A percentile compares a stretch with the other conserved stretches of the same genome.
Evolutionary conservation across 1,140 invertebrate genomes (phyloP).

Genomic region (Coboldia fuscipes): DNA sequence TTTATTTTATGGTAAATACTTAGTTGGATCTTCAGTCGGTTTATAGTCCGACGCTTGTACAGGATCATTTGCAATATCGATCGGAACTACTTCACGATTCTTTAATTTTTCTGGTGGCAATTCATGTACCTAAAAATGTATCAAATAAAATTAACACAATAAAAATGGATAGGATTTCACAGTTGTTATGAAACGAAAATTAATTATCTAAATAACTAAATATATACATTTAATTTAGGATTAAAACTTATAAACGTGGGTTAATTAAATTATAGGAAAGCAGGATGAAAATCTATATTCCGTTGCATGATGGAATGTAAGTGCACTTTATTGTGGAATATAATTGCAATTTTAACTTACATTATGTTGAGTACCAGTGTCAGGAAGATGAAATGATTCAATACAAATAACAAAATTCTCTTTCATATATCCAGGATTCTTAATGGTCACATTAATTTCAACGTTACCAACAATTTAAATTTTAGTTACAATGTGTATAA

Average conservation of each 20-base stretch:
- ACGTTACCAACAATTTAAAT: neutral
- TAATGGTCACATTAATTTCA: constrained; percentile 8
- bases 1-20: constrained; percentile 11
- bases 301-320: too few species aligned
- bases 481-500: neutral
- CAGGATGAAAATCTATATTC: too few species aligned
- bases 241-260: too few species aligned
- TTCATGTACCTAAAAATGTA: constrained; percentile 62
- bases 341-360: too few species aligned
- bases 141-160: neutral
- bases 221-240: too few species aligned
- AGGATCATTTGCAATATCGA: constrained; percentile 91
- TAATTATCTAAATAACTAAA: too few species aligned
- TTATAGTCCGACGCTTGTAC: constrained; percentile 68
- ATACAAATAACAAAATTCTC: constrained; percentile 92
- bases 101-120: constrained; percentile 72
- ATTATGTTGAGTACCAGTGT: constrained; percentile 60
- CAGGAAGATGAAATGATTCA: constrained; percentile 86
- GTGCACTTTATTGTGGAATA: too few species aligned
- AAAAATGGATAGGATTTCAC: too few species aligned
- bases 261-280: too few species aligned
- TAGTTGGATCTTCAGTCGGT: constrained; percentile 24
- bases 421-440: constrained; percentile 99
- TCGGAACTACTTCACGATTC: constrained; percentile 66
- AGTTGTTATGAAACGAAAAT: too few species aligned